Base-by-base conservation (phyloP, 2,888 invertebrate genomes). In the Chrysolina oricalcia region DNA sequence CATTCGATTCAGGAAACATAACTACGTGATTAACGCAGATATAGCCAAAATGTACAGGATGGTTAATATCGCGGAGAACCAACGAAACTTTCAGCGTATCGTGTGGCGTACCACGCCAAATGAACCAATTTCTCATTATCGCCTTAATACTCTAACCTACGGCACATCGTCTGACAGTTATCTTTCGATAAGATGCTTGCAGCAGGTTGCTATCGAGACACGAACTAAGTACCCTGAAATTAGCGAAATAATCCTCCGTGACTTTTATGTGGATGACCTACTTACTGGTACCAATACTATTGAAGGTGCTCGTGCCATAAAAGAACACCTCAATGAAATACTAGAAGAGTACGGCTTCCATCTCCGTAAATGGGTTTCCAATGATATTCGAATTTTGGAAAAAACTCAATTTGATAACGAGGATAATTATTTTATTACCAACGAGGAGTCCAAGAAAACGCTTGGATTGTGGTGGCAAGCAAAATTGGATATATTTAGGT, bases 261-360 rank as follows among this genome's bases (percentile, higher is more conserved):
- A 76, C 21, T 76, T 76, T 50, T 74, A 76, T 43, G 72, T 76
- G 41, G 76, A 75, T 41, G 75, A 75, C 50, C 23, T 73, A 13
- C 27, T 71, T n/a, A 72, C 65, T 23, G 72, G 75, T n/a, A 21
- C 56, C 17, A 1, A 17, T 50, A 62, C 70, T 19, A 62, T 43
- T 21, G 21, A 62, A 15, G 27, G 43, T 21, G 41, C 62, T 1
- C 21, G 23, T n/a, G 43, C 15, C 8, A 21, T 62, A 23, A 70
- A 62, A 19, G 6, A 59, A 21, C 15, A 70, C 23, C 15, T 70
- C 2, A 2, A 6, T 15, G 11, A 23, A 15, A 11, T 48, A 17
- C 9, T n/a, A n/a, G n/a, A n/a, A n/a, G n/a, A n/a, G n/a, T 17
- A 43, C 35, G 35, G 35, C 6, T 35, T 35, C 8, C 8, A 35